Evolutionary conservation across 2,113 vertebrate species (phyloP).

Genomic region (Labeo catla): DNA sequence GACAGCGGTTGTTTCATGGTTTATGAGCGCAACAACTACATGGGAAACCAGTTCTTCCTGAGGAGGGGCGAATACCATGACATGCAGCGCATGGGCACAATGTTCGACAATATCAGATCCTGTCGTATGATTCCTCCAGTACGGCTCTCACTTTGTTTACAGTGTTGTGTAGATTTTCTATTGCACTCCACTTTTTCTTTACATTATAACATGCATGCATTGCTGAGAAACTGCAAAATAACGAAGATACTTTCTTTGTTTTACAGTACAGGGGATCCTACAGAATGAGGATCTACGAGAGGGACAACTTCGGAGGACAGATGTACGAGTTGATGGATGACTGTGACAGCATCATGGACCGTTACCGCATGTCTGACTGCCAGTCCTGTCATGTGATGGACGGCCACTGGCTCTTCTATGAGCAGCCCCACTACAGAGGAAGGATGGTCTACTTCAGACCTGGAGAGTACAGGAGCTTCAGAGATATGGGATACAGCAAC

Average conservation of each 20-base stretch:
- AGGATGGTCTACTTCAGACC: conserved; percentile 61
- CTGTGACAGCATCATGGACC: conserved; percentile 35
- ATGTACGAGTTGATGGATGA: conserved; percentile 36
- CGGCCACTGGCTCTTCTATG: conserved; percentile 68
- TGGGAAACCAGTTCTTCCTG: conserved; percentile 73
- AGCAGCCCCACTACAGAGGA: conserved; percentile 63
- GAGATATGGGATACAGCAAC: conserved; percentile 27
- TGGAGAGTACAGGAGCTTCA: conserved; percentile 64
- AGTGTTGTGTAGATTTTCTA: not conserved
- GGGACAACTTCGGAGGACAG: conserved; percentile 71
- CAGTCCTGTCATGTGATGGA: conserved; percentile 69
- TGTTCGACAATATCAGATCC: conserved; percentile 74
- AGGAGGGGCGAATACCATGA: conserved; percentile 75
- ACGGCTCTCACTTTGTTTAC: conserved; percentile 30
- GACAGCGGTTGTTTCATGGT: conserved; percentile 79
- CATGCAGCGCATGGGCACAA: conserved; percentile 74
- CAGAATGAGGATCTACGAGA: conserved; percentile 77
- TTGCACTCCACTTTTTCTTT: not conserved
- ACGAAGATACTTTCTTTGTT: not conserved
- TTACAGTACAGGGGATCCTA: conserved; percentile 73
- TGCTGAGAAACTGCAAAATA: not conserved
- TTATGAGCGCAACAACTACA: conserved; percentile 72
- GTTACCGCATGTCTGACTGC: conserved; percentile 47
- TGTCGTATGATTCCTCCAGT: conserved; percentile 76
- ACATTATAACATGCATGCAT: not conserved